These are phyloP conservation scores for Microplitis manilae DNA, from an alignment of 2,888 invertebrate species.

Conservation along the genomic window DNA sequence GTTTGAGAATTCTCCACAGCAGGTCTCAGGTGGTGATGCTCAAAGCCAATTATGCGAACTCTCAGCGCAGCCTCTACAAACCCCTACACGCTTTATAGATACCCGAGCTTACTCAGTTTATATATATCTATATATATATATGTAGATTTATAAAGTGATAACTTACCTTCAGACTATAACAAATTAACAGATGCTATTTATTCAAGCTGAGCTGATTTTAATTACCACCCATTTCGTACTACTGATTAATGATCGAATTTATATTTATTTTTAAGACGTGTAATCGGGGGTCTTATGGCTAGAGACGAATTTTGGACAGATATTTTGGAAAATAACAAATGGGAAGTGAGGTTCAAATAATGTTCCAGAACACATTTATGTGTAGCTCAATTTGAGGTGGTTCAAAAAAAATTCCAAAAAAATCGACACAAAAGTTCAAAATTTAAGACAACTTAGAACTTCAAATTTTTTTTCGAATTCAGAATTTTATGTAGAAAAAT, in stretches of 20 bases:
- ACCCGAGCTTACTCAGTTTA: slow-evolving; percentile 12
- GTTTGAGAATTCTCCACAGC: slow-evolving; percentile 7
- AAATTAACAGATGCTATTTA: slow-evolving; percentile 70
- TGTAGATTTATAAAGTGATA: slow-evolving; percentile 48
- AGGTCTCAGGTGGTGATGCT: slow-evolving; percentile 69
- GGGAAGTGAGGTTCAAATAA: no score
- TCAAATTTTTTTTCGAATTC: no score
- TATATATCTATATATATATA: slow-evolving; percentile 38
- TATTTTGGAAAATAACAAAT: no score
- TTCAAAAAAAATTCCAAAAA: no score
- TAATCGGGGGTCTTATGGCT: background rate
- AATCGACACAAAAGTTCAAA: no score
- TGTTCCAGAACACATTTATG: no score
- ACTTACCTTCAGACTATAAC: slow-evolving; percentile 69
- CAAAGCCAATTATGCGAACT: slow-evolving; percentile 72
- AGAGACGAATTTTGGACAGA: no score
- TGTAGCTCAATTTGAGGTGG: no score
- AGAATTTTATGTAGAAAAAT: no score
- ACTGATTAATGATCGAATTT: background rate
- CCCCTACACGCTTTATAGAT: slow-evolving; percentile 38
- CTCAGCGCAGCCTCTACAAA: slow-evolving; percentile 50
- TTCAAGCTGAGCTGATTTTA: slow-evolving; percentile 67
- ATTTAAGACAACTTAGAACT: no score
- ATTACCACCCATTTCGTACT: slow-evolving; percentile 71
- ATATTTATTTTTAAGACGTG: background rate